Conservation (phyloP, 2,113 vertebrate species). For the Emydocephalus ijimae region DNA sequence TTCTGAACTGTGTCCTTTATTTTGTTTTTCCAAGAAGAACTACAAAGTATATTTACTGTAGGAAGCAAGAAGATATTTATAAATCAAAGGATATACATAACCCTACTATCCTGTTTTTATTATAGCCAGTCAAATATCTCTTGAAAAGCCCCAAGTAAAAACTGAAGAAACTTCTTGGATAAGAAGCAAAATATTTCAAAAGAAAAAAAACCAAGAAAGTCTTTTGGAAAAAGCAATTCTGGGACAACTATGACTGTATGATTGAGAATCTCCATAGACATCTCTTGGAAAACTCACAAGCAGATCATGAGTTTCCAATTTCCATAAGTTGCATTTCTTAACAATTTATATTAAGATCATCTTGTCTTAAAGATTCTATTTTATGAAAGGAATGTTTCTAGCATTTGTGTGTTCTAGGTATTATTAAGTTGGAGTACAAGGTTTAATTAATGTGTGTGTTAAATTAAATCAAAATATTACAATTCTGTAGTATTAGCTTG, state of each 20-base stretch:
- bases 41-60: background rate
- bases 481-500: background rate
- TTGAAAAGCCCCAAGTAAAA: background rate
- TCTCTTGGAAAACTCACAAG: background rate
- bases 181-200: background rate
- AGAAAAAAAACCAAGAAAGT: background rate
- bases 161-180: background rate
- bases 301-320: background rate
- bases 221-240: background rate
- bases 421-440: background rate
- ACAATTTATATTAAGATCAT: background rate
- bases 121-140: background rate
- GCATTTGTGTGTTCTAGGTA: background rate
- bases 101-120: background rate
- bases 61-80: background rate
- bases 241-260: background rate
- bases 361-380: background rate
- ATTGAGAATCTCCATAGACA: background rate
- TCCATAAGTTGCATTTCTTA: background rate
- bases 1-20: background rate
- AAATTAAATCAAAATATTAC: background rate
- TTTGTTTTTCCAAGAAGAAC: background rate
- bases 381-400: background rate
- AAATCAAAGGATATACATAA: background rate
- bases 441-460: background rate